Evolutionary conservation across 2,888 invertebrate genomes (phyloP), one percentile per base, ranked within the genome.

Genomic region (Spicauda simplicius): DNA sequence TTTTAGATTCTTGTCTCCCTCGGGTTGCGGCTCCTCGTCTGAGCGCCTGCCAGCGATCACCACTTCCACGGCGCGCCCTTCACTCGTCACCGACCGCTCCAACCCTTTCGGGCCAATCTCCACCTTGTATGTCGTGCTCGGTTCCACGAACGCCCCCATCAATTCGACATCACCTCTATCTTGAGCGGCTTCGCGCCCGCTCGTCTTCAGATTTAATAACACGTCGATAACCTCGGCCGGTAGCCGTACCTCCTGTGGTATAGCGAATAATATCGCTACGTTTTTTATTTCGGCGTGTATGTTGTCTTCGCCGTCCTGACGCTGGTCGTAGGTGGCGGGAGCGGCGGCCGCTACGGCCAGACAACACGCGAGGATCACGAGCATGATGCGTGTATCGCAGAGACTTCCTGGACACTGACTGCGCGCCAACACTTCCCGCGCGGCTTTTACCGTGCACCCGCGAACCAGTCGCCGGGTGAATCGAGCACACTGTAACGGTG

Each of bases 261-360:
- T 87, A 0, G 95, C 94, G n/a, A 97, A 83, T 33, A 97, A 83
- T 61, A 97, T 86, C 72, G 97, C 90, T 72, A 97, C 94, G 79
- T 97, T 97, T 73, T 96, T 95, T 11, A 97, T 86, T 81, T 97
- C 96, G 0, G 96, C 96, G 60, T 95, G 94, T 11, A 97, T 94
- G 84, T 97, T 97, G 71, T 94, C 82, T 3, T 95, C 94, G n/a
- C 97, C 97, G 68, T 96, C 96, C 83, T 97, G 97, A 0, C 96
- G 94, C 80, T 97, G 96, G 82, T 97, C 95, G 88, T 95, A 95
- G 50, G 78, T 82, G 57, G 82, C 79, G 52, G 85, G 80, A 66
- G 80, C 75, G 66, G 85, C 82, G 72, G 86, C 82, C 73, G 82
- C 82, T 71, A 80, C 84, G 69, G 78, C 77, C 69, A 90, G 67